Evolutionary conservation across 2,113 vertebrate species (phyloP).

Genomic region (Halichoerus grypus): DNA sequence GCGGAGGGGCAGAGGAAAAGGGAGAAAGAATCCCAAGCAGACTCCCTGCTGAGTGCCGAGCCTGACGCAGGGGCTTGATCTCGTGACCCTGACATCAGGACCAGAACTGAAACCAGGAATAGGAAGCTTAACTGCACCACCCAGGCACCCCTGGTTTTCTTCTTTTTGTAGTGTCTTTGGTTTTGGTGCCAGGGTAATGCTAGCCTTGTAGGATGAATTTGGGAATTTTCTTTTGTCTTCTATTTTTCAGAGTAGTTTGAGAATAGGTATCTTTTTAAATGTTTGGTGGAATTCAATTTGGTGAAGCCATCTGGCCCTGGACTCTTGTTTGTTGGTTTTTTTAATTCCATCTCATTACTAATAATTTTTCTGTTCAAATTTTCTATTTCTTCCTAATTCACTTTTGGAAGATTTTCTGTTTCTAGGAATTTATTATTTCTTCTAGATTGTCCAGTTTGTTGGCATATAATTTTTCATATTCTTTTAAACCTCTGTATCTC

Average conservation of each 20-base stretch:
- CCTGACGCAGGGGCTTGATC: neutral
- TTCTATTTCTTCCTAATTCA: neutral
- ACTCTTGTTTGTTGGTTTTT: neutral
- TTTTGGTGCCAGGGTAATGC: neutral
- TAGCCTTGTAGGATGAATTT: neutral
- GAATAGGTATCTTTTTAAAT: neutral
- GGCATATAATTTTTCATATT: neutral
- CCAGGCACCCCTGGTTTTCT: neutral
- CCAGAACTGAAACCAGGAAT: neutral
- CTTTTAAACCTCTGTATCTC: neutral
- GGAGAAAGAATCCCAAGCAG: neutral
- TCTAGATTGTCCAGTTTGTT: neutral
- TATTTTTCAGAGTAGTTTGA: neutral
- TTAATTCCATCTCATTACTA: neutral
- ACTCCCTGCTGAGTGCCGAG: neutral
- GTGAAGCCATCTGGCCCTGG: neutral
- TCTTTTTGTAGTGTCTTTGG: neutral
- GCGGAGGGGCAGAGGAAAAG: neutral
- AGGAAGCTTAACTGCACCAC: neutral
- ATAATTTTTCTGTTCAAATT: neutral
- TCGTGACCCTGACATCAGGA: neutral
- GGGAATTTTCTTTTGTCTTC: neutral
- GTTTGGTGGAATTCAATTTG: neutral
- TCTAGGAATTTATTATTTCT: neutral
- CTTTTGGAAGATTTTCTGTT: neutral